Evolutionary conservation across 2,113 vertebrate species (phyloP), one percentile per base, ranked within the genome.

Genomic region (Phodopus roborovskii): DNA sequence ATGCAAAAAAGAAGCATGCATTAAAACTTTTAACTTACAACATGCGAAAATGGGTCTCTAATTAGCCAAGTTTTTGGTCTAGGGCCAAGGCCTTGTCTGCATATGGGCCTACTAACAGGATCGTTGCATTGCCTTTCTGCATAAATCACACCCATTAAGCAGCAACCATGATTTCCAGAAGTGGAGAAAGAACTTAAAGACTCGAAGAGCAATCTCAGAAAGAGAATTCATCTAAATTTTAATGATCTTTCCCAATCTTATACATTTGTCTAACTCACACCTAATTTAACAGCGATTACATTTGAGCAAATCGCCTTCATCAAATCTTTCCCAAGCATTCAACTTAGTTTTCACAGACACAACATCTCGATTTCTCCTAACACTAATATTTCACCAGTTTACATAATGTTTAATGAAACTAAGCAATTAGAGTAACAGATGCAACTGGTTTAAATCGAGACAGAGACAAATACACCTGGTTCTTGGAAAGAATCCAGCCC

Each of bases 141-240:
- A 90, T 90, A 95, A 97, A 97, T 97, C 94, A 70, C 33, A 91
- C 33, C 62, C 95, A 74, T 86, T 78, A 93, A 94, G 91, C 82
- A 85, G 56, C 84, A 91, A n/a, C 88, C 66, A 73, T 48, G 94
- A 95, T 97, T 96, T 95, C 93, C 88, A 85, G 88, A 96, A 97
- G 85, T 96, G 48, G 95, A 95, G 71, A 85, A 88, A 94, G 95
- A 94, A 96, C 96, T 96, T 94, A 96, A 95, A 97, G 95, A 97
- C 94, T 96, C n/a, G 58, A 95, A 94, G 94, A 97, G 97, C 97
- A 98, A 97, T 98, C 97, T 97, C 42, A 42, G 86, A 97, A 60
- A 97, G 96, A 97, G 97, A 98, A 98, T 98, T 96, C 96, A 92
- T 97, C 97, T 97, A 98, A 97, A 98, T 98, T 98, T 97, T 98